phyloP scores from a whole-genome alignment of 2,113 vertebrate species.

The Chunga burmeisteri region DNA sequence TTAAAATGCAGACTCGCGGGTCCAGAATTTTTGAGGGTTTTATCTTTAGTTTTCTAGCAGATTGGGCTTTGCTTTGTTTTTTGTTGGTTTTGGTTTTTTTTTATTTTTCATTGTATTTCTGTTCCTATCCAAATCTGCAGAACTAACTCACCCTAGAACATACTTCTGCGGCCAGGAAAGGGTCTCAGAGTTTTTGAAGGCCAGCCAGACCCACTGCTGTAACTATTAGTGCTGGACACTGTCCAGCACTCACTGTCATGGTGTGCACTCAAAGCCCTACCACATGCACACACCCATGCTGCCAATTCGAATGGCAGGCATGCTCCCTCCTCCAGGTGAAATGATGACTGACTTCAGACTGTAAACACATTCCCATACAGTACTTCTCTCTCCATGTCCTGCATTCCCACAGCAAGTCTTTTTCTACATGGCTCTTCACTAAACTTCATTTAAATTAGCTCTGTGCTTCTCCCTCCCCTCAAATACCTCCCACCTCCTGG shows the following conservation, averaged over 20 bases:
- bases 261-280: neutral
- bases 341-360: neutral
- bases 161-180: neutral
- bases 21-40: slow-evolving; percentile 56
- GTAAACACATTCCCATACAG: neutral
- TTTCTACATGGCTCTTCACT: neutral
- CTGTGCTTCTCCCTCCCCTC: neutral
- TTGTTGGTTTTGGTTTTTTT: neutral
- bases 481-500: slow-evolving; percentile 31
- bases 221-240: neutral
- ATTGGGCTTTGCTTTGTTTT: neutral
- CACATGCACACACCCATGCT: neutral
- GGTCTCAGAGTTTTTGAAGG: neutral
- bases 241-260: neutral
- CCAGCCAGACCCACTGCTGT: neutral
- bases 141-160: neutral
- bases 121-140: neutral
- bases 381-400: neutral
- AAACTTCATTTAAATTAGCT: neutral
- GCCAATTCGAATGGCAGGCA: fast-evolving
- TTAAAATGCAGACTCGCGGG: slow-evolving; percentile 28
- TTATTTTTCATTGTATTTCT: neutral
- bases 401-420: neutral
- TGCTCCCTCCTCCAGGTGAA: neutral
- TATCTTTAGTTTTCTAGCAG: neutral